A percentile compares a stretch with the other conserved stretches of the same genome.
Evolutionary conservation across 2,888 invertebrate species (phyloP).

Genomic region (Isotomurus palustris): DNA sequence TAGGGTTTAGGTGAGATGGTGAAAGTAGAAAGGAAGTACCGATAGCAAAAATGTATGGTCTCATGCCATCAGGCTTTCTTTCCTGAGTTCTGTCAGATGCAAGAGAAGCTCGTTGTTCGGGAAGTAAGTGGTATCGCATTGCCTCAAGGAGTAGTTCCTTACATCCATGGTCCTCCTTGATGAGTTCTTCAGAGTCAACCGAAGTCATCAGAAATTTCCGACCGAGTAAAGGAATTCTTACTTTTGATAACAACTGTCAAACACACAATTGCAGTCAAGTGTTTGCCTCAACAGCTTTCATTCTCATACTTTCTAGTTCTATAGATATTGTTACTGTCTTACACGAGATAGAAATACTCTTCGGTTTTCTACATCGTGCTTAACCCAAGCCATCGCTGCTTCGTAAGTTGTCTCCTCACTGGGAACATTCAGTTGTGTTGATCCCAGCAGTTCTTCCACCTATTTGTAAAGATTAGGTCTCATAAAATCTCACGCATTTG

Average conservation of each 20-base stretch:
- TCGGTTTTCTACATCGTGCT: slow-evolving; percentile 60
- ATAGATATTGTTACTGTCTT: slow-evolving; percentile 36
- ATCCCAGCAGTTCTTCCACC: slow-evolving; percentile 64
- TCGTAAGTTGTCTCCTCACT: slow-evolving; percentile 64
- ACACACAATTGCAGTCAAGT: too few relatives aligned
- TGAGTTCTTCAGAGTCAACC: slow-evolving; percentile 62
- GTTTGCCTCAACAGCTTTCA: too few relatives aligned
- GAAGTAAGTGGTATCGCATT: slow-evolving; percentile 66
- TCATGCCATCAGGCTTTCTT: slow-evolving; percentile 62
- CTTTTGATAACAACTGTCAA: slow-evolving; percentile 60
- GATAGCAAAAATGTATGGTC: slow-evolving; percentile 63
- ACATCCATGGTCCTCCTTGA: slow-evolving; percentile 61
- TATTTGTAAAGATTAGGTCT: too few relatives aligned
- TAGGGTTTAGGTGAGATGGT: too few relatives aligned
- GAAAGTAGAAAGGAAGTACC: slow-evolving; percentile 47
- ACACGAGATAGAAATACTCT: slow-evolving; percentile 59
- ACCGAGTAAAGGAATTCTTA: slow-evolving; percentile 60
- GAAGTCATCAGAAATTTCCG: slow-evolving; percentile 64
- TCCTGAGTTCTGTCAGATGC: slow-evolving; percentile 61
- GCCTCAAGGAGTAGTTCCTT: slow-evolving; percentile 64
- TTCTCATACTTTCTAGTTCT: too few relatives aligned
- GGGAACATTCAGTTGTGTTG: slow-evolving; percentile 62
- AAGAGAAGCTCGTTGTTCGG: slow-evolving; percentile 62
- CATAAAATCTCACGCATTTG: too few relatives aligned
- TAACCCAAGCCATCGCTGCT: slow-evolving; percentile 64